Percentiles rank a stretch among this genome's conserved stretches.
Conservation (phyloP, 2,888 invertebrate genomes). For the Polietes domitor region DNA sequence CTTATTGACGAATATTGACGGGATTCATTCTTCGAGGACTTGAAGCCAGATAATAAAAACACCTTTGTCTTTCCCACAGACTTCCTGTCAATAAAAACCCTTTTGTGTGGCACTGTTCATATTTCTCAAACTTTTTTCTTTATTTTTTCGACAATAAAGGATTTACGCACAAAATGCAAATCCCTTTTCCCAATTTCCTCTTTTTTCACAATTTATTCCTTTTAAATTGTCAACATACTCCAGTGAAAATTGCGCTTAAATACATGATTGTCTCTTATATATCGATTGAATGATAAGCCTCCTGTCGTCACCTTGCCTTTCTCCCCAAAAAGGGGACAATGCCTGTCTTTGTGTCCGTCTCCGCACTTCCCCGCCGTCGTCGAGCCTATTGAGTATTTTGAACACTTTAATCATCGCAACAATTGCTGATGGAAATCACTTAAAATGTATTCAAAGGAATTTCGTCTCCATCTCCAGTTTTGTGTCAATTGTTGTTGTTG, state of each 20-base stretch:
- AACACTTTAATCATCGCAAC: conserved; percentile 1
- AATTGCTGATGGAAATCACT: conserved; percentile 50
- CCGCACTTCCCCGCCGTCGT: background rate
- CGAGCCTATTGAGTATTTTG: background rate
- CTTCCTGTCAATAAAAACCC: too few species aligned
- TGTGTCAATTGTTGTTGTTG: background rate
- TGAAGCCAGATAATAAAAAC: too few species aligned
- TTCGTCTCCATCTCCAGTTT: background rate
- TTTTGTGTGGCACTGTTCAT: background rate
- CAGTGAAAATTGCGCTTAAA: conserved; percentile 4
- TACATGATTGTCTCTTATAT: background rate
- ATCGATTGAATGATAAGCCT: conserved; percentile 8
- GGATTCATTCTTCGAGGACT: too few species aligned
- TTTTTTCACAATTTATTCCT: background rate
- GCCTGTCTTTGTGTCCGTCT: background rate
- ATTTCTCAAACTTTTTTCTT: background rate
- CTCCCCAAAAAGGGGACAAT: background rate
- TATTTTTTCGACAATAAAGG: background rate
- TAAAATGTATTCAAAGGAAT: conserved; percentile 27
- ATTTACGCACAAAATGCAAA: background rate
- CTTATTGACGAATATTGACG: too few species aligned
- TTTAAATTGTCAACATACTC: background rate
- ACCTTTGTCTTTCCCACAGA: too few species aligned
- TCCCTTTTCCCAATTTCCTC: background rate
- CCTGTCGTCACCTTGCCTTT: background rate